Evolutionary conservation across 2,888 invertebrate species (phyloP).

Genomic region (Sarcophaga caerulescens): DNA sequence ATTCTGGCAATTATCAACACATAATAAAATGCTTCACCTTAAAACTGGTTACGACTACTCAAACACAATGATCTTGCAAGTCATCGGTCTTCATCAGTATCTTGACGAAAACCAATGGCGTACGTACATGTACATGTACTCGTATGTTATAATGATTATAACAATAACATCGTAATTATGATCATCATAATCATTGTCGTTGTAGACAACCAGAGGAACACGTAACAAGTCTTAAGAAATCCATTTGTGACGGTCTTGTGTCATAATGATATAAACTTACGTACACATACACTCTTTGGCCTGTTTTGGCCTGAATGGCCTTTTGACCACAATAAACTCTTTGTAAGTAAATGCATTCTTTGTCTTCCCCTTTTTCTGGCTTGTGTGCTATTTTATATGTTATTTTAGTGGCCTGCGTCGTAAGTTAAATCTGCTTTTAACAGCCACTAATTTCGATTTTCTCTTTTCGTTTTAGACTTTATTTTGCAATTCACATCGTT

Average conservation of each 20-base stretch:
- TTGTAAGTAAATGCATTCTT: background rate
- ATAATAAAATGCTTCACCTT: too few species aligned
- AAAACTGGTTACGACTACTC: too few species aligned
- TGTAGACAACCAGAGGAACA: background rate
- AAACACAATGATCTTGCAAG: too few species aligned
- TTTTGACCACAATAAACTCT: background rate
- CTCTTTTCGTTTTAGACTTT: background rate
- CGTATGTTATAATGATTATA: constrained; percentile 14
- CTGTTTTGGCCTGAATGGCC: constrained; percentile 9
- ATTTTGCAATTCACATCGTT: background rate
- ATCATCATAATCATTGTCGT: constrained; percentile 15
- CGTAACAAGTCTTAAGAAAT: constrained; percentile 43
- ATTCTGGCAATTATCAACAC: too few species aligned
- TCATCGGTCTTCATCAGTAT: too few species aligned
- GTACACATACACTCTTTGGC: constrained; percentile 14
- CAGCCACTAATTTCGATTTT: constrained; percentile 18
- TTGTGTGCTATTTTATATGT: background rate
- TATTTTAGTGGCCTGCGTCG: constrained; percentile 20
- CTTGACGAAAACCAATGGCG: too few species aligned
- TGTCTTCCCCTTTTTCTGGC: background rate
- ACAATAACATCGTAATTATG: constrained; percentile 3
- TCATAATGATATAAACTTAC: constrained; percentile 29
- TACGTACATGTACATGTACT: too few species aligned
- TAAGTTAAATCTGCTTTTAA: constrained; percentile 32
- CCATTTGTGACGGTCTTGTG: constrained; percentile 46